Evolutionary conservation across 1,140 invertebrate species (phyloP).

Genomic region (Drosophila bocki): DNA sequence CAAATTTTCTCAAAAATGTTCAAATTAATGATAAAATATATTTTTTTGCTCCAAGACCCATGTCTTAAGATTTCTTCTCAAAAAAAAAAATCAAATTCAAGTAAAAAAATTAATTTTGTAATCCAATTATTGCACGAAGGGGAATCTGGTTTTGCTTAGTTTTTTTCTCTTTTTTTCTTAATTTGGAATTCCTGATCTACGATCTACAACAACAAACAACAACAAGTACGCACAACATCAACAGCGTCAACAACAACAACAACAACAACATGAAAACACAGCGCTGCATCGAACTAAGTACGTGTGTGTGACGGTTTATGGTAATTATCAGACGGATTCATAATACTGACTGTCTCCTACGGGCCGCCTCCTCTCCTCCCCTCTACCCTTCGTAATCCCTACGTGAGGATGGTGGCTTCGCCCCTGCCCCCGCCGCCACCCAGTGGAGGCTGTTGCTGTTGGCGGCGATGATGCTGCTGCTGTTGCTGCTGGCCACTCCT

Average conservation of each 20-base stretch:
- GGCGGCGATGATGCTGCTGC: constrained; percentile 14
- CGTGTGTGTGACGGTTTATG: constrained; percentile 47
- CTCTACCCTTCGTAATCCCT: constrained; percentile 13
- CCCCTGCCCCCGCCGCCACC: constrained; percentile 8
- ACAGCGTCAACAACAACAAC: constrained; percentile 32
- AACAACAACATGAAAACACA: constrained; percentile 55
- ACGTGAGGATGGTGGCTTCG: constrained; percentile 67
- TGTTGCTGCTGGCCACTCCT: constrained; percentile 38
- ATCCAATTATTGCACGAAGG: constrained; percentile 53
- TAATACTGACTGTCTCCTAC: constrained; percentile 68
- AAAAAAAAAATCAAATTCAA: constrained; percentile 1
- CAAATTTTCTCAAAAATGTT: no score
- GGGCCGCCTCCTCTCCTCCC: neutral
- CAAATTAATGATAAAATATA: neutral
- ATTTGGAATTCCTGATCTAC: constrained; percentile 14
- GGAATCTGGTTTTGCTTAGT: neutral
- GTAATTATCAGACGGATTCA: constrained; percentile 80
- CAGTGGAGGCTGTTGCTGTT: constrained; percentile 33
- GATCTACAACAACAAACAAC: constrained; percentile 39
- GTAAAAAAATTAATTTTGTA: constrained; percentile 12
- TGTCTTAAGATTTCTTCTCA: neutral
- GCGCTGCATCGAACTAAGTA: constrained; percentile 34
- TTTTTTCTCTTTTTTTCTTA: neutral
- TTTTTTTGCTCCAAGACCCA: neutral
- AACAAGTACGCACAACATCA: constrained; percentile 51